Evolutionary conservation across 2,888 invertebrate species (phyloP), one percentile per base, ranked within the genome.

Genomic region (Alloplasta piceator): DNA sequence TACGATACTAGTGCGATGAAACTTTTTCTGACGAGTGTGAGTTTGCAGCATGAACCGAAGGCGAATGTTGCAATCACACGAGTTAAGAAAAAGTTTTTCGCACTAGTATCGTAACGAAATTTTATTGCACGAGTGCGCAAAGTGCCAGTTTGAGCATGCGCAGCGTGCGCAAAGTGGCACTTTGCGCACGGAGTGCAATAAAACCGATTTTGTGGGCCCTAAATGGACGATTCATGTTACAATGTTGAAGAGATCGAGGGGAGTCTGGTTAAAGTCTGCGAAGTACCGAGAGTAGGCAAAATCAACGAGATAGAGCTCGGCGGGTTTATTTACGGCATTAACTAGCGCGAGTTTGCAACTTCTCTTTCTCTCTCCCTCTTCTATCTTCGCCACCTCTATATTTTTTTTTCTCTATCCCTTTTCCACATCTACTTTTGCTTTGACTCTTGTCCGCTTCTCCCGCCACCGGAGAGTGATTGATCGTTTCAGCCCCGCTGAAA

Each of bases 381-480:
- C 12, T 52, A 46, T 68, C 63, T 72, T 48, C 61, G 12, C 58
- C 6, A 55, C 73, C 68, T 63, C 64, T 55, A 16, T 46, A 46
- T 43, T 52, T 10, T 7, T 56, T 43, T 39, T 41, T 48, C 66
- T 78, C 61, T 70, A 36, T 74, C 56, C 74, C 70, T 79, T 76
- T 70, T 48, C 83, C 76, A 39, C 67, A 43, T 68, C 55, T 43
- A 76, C 67, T 50, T 75, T 71, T 50, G 79, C 78, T 78, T 82
- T 72, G 64, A 74, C 74, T 67, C 78, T 66, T 78, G 77, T 66
- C 60, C 70, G 77, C 71, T 70, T 61, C 77, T 74, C 70, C 60
- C 74, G 76, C 67, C 76, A 68, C 77, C 74, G 56, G 78, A 82
- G 86, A 87, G 86, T 88, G 88, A 89, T 89, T 89, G 88, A 89